Percentiles rank a stretch among this genome's conserved stretches.
Conservation (phyloP, 1,140 invertebrate species). For the Macrocentrus cingulum region DNA sequence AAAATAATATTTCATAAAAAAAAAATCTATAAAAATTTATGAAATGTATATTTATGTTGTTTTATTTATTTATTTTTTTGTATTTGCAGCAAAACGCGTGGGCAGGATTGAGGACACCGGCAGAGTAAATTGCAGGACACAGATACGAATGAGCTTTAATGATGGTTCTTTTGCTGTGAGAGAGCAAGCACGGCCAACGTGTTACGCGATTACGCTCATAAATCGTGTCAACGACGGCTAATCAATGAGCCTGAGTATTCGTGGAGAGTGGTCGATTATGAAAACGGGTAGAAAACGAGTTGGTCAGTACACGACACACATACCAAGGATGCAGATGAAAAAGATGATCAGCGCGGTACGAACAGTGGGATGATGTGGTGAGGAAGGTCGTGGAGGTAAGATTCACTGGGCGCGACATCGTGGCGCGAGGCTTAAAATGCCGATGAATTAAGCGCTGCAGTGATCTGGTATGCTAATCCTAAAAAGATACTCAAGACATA, state of each 20-base stretch:
- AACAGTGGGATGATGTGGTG: background rate
- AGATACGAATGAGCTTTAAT: constrained; percentile 4
- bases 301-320: background rate
- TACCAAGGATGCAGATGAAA: background rate
- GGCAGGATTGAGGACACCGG: constrained; percentile 13
- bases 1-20: background rate
- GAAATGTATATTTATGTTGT: background rate
- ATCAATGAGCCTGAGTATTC: constrained; percentile 28
- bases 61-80: constrained; percentile 3
- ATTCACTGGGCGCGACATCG: constrained; percentile 10
- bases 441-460: constrained; percentile 8
- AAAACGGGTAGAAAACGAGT: constrained; percentile 15
- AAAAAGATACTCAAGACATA: background rate
- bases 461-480: constrained; percentile 11
- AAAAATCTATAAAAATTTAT: background rate
- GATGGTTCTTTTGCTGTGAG: constrained; percentile 9
- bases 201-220: constrained; percentile 32
- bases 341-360: background rate
- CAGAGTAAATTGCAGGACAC: constrained; percentile 12
- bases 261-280: constrained; percentile 18
- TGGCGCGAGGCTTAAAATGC: background rate
- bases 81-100: background rate
- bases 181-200: constrained; percentile 24
- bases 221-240: constrained; percentile 23
- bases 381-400: constrained; percentile 11